These are phyloP conservation scores for Rotaria macrura DNA, from an alignment of 2,888 invertebrate genomes.

Conservation along the genomic window DNA sequence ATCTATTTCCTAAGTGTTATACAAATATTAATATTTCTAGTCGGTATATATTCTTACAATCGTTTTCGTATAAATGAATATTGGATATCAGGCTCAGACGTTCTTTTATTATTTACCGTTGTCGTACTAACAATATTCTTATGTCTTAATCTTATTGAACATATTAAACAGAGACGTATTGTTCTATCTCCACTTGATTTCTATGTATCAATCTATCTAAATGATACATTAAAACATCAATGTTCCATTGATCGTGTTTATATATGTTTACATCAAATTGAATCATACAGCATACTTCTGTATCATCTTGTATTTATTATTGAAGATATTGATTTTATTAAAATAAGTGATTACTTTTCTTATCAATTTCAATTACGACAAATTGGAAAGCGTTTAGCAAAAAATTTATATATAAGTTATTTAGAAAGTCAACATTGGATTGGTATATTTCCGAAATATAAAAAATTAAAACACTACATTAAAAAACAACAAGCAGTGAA, in stretches of 20 bases:
- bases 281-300: not conserved
- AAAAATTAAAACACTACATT: not conserved
- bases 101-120: not conserved
- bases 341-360: not conserved
- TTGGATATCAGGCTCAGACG: not conserved
- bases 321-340: slow-evolving; percentile 2
- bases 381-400: not conserved
- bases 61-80: not conserved
- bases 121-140: not conserved
- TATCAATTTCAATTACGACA: not conserved
- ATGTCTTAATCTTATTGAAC: not conserved
- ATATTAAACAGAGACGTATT: not conserved
- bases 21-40: not conserved
- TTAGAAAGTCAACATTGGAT: not conserved
- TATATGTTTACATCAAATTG: not conserved
- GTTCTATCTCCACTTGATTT: not conserved
- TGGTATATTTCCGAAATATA: slow-evolving; percentile 6
- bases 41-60: not conserved
- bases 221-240: not conserved
- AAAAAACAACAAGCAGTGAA: not conserved
- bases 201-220: not conserved
- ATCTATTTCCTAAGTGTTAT: not conserved
- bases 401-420: not conserved
- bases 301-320: slow-evolving; percentile 18
- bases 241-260: not conserved